Evolutionary conservation across 1,140 invertebrate species (phyloP), one percentile per base, ranked within the genome.

Genomic region (Anastrepha ludens): DNA sequence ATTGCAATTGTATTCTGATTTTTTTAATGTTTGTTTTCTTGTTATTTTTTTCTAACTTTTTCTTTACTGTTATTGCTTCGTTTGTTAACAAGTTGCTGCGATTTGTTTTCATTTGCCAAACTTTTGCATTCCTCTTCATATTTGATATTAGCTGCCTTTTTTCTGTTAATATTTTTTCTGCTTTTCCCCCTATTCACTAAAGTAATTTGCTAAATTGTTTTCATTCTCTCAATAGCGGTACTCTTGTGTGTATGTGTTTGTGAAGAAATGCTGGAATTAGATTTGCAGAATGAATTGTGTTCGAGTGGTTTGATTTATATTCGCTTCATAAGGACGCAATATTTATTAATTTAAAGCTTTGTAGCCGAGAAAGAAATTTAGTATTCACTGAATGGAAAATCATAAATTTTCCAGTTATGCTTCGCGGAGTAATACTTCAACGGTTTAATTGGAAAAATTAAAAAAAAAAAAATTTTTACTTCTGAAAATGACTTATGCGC

Each of bases 71-170:
- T 81, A 81, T 13, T 81, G n/a, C n/a, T 78, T 78, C 74, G 74
- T 78, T 78, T 78, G 74, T 78, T 81, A 81, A 81, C 50, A 81
- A 55, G 47, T 55, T 81, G 74, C 74, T 47, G 47, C 47, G 74
- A 81, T 81, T 81, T 81, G 74, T 81, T 81, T 81, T 58, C 74
- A 81, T 81, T 81, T 58, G 41, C 8, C 47, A 47, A 9, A 47
- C 74, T 55, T 81, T 55, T n/a, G 17, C n/a, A 55, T 81, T 81
- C 55, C 74, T 58, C 29, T 67, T 5, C 64, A 20, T n/a, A 39
- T 29, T 55, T 58, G n/a, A 81, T 55, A 47, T 81, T 50, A 58
- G 9, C 4, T 13, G 9, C 60, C 11, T 6, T 55, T 74, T 44
- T 70, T 41, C 15, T 29, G 4, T 44, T 17, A 41, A 44, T 39